A percentile compares a stretch with the other conserved stretches of the same genome.
These are phyloP conservation scores for Delia radicum DNA, from an alignment of 1,140 invertebrate species.

Conservation along the genomic window DNA sequence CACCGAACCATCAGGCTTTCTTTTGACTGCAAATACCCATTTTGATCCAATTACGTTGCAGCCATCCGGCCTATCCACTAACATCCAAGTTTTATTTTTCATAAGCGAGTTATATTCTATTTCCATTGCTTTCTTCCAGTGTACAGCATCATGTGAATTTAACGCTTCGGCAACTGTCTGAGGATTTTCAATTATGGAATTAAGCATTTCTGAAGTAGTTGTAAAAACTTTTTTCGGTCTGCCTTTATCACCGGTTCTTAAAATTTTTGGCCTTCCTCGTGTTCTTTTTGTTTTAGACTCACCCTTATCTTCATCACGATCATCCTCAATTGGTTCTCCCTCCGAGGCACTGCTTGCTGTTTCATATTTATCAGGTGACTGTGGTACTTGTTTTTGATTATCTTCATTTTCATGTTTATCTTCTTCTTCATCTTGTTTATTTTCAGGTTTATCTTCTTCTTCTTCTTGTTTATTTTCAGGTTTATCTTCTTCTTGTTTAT, in stretches of 20 bases:
- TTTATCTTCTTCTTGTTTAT: too few relatives aligned
- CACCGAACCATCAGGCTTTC: conserved; percentile 34
- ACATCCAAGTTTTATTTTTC: conserved; percentile 32
- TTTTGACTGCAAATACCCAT: conserved; percentile 52
- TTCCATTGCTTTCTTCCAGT: conserved; percentile 10
- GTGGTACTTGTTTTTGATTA: neutral
- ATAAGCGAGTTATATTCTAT: conserved; percentile 13
- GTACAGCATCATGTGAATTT: neutral
- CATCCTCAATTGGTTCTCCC: neutral
- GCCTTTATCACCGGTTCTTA: neutral
- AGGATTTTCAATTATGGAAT: neutral
- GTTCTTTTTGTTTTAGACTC: neutral
- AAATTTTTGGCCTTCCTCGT: neutral
- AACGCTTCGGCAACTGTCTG: neutral
- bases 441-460: too few relatives aligned
- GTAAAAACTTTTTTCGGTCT: neutral
- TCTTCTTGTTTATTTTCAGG: too few relatives aligned
- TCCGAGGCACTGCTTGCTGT: neutral
- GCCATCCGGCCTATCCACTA: conserved; percentile 29
- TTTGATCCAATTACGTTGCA: conserved; percentile 36
- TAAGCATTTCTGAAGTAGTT: neutral
- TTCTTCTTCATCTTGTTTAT: neutral
- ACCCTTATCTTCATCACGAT: neutral
- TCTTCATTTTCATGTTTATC: neutral
- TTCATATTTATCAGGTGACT: neutral